phyloP scores from a whole-genome alignment of 2,113 vertebrate genomes.

The Gallinago undulata region DNA sequence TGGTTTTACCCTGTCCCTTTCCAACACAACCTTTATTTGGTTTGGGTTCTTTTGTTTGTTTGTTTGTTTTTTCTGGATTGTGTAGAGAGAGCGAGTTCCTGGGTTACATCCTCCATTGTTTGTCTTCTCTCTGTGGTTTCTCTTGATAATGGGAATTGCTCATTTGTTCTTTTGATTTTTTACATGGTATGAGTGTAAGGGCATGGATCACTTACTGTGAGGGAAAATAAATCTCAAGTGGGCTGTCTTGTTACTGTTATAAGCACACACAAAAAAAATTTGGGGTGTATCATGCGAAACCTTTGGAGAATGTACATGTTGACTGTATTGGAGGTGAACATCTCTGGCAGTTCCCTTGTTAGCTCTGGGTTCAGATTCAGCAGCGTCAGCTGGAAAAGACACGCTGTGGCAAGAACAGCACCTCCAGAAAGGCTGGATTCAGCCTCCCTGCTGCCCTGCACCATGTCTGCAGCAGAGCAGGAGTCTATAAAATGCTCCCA shows the following conservation, averaged over 20 bases:
- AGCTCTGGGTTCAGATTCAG: neutral
- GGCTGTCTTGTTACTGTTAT: neutral
- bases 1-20: neutral
- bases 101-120: constrained; percentile 2
- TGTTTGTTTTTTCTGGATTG: neutral
- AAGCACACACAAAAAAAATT: neutral
- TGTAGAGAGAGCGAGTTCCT: neutral
- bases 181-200: neutral
- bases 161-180: neutral
- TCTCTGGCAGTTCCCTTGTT: neutral
- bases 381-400: neutral
- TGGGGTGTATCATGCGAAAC: neutral
- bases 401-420: neutral
- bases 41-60: constrained; percentile 4
- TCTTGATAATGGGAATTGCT: neutral
- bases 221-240: neutral
- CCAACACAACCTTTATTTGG: neutral
- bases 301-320: fast-evolving
- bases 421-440: neutral
- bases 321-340: neutral
- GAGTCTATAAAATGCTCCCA: fast-evolving
- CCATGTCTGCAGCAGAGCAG: neutral
- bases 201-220: neutral
- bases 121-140: neutral
- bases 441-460: neutral